phyloP scores from a whole-genome alignment of 2,888 invertebrate species.

The Noctua comes region DNA sequence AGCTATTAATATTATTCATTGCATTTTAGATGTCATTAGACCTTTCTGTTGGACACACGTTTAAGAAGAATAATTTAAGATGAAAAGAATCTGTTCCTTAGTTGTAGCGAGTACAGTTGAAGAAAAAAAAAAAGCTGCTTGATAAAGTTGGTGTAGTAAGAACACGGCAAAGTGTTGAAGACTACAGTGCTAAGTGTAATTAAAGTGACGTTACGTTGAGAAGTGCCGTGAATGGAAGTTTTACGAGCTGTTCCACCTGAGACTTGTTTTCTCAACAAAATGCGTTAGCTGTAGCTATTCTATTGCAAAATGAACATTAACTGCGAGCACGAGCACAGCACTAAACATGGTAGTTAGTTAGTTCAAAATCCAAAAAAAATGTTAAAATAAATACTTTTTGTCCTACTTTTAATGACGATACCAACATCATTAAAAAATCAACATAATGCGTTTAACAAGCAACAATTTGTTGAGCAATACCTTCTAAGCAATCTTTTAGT shows the following conservation, averaged over 20 bases:
- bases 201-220: slow-evolving; percentile 13
- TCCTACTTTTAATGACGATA: neutral
- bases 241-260: neutral
- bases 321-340: neutral
- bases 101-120: neutral
- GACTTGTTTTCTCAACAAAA: too few species aligned
- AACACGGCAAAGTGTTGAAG: neutral
- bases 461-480: neutral
- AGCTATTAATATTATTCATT: neutral
- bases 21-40: slow-evolving; percentile 7
- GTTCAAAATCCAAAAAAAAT: neutral
- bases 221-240: neutral
- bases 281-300: neutral
- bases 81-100: neutral
- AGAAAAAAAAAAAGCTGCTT: neutral
- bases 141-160: neutral
- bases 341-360: neutral
- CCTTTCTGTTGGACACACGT: slow-evolving; percentile 1
- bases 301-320: neutral
- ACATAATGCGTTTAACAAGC: neutral
- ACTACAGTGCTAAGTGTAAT: slow-evolving; percentile 14
- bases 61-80: neutral
- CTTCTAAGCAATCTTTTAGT: neutral
- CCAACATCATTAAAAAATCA: neutral
- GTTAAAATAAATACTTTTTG: neutral